Evolutionary conservation across 2,888 invertebrate genomes (phyloP), one percentile per base, ranked within the genome.

Genomic region (Lycaena phlaeas): DNA sequence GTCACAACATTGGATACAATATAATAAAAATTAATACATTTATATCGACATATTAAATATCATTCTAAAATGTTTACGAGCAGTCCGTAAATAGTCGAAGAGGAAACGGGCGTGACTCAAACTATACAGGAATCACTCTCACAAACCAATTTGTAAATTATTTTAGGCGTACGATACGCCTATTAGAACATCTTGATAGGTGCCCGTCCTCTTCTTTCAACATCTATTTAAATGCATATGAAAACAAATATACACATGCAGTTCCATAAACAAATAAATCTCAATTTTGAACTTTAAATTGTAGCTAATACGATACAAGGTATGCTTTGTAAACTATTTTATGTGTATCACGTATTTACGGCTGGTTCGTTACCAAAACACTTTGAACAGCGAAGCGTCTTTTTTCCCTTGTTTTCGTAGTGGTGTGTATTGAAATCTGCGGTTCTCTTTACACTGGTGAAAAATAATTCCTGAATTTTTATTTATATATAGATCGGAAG

Each of bases 161-260:
- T 81, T 81, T 71, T 69, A 72, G 74, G 70, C 72, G 49, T 61
- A 61, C 64, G 73, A 56, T 68, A 75, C 75, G 77, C 77, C 79
- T 82, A 82, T 84, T 84, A 84, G 81, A 64, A 70, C 65, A 64
- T 70, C 81, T 76, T 81, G 82, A 82, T 78, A 69, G 76, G 69
- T 74, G 74, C 64, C 81, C 68, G 78, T 78, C 75, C 64, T 70
- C 69, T 77, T 79, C 81, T 84, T 81, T 84, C 84, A 81, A 65
- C 84, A 52, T 81, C 72, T 81, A 78, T 82, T 82, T 84, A 78
- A 84, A 78, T 79, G 74, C 76, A 59, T 67, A 68, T 54, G 60
- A 55, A 61, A 53, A 48, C 54, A 50, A 45, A 50, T 14, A 30
- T 7, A 18, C 37, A 14, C 39, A 46, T 15, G 40, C 31, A 26